Evolutionary conservation across 2,113 vertebrate species (phyloP).

Genomic region (Neotoma lepida): DNA sequence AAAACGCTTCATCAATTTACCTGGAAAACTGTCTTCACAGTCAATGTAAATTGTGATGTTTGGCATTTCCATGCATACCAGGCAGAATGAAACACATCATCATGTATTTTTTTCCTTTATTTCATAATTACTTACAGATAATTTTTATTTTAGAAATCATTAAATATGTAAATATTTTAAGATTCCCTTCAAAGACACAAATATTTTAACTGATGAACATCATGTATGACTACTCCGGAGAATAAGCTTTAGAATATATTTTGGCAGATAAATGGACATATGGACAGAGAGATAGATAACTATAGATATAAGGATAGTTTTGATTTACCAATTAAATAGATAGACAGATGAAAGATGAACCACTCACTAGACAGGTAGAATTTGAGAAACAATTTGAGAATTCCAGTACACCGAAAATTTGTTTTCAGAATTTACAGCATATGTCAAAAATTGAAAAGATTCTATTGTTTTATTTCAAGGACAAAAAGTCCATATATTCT

Average conservation of each 20-base stretch:
- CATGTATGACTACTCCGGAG: not conserved
- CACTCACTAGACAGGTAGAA: fast-evolving
- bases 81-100: not conserved
- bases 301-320: not conserved
- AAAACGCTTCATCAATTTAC: not conserved
- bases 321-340: not conserved
- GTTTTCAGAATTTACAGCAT: not conserved
- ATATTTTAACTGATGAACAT: not conserved
- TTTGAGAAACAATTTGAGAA: not conserved
- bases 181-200: not conserved
- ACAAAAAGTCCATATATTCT: not conserved
- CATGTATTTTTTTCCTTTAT: not conserved
- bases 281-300: not conserved
- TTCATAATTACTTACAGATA: not conserved
- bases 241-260: not conserved
- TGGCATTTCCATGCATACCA: not conserved
- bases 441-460: not conserved
- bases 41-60: not conserved
- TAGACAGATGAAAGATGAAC: not conserved
- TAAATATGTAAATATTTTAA: not conserved
- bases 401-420: not conserved
- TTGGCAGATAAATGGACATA: not conserved
- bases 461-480: not conserved
- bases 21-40: too few species aligned
- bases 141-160: not conserved